Evolutionary conservation across 2,797 vertebrate species (phyloP).

Genomic region (Acrossocheilus wenchowensis): DNA sequence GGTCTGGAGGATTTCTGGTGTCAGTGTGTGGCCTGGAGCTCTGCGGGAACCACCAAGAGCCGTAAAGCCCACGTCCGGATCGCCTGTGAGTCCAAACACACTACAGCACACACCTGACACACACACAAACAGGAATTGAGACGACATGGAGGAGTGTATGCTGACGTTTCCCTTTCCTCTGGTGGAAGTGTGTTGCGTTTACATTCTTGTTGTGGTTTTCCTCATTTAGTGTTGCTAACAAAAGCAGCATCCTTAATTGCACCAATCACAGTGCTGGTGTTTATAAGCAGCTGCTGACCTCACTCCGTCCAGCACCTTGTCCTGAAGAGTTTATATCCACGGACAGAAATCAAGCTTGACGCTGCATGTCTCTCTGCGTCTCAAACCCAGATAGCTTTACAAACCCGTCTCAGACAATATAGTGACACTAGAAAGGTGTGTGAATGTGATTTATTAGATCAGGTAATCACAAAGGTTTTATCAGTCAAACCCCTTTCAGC

Average conservation of each 20-base stretch:
- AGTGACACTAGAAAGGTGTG: background rate
- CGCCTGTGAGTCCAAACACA: conserved; percentile 87
- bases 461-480: background rate
- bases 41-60: conserved; percentile 96
- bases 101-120: background rate
- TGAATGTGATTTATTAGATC: background rate
- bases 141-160: background rate
- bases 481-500: background rate
- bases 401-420: background rate
- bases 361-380: background rate
- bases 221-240: conserved; percentile 1
- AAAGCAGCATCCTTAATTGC: background rate
- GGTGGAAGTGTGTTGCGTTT: background rate
- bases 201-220: conserved; percentile 20
- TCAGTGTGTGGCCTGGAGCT: conserved; percentile 99
- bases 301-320: conserved; percentile 13
- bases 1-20: conserved; percentile 99
- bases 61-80: conserved; percentile 96
- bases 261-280: conserved; percentile 5
- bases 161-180: background rate
- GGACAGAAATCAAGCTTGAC: background rate
- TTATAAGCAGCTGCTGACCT: conserved; percentile 6
- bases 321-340: background rate
- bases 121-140: background rate
- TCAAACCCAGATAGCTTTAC: background rate